These are phyloP conservation scores for Sympetrum striolatum DNA, from an alignment of 2,888 invertebrate genomes.

Conservation along the genomic window DNA sequence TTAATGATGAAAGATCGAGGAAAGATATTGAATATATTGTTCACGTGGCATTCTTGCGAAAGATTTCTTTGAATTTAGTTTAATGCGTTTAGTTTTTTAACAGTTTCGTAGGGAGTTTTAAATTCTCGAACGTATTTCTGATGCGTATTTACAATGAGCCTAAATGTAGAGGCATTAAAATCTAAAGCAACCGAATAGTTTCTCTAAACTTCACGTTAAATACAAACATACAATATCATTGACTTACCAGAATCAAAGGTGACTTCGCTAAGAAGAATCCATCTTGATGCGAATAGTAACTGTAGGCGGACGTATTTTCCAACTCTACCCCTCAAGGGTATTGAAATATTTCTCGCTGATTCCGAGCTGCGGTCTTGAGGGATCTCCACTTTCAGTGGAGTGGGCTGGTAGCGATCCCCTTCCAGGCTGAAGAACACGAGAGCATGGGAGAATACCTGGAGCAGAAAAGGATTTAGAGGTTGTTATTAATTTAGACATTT, in stretches of 20 bases:
- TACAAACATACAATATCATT: background rate
- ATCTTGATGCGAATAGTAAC: constrained; percentile 79
- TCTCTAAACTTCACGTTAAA: background rate
- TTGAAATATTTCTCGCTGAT: constrained; percentile 68
- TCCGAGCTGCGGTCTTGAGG: constrained; percentile 53
- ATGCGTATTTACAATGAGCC: no score
- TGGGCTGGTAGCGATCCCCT: constrained; percentile 75
- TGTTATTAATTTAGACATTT: no score
- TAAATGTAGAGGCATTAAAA: background rate
- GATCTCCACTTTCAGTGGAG: constrained; percentile 70
- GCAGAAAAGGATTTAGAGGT: no score
- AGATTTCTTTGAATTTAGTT: no score
- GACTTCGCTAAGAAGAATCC: constrained; percentile 90
- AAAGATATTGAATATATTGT: no score
- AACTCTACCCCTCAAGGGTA: constrained; percentile 76
- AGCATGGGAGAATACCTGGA: constrained; percentile 76
- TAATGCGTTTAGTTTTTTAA: no score
- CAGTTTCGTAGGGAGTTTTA: no score
- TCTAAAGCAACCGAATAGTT: background rate
- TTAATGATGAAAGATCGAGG: no score
- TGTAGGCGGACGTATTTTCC: constrained; percentile 78
- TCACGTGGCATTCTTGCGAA: no score
- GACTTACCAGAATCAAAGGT: constrained; percentile 79
- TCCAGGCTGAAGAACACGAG: constrained; percentile 82
- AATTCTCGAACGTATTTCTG: no score